phyloP scores from a whole-genome alignment of 2,797 vertebrate species.

The Picus viridis region DNA sequence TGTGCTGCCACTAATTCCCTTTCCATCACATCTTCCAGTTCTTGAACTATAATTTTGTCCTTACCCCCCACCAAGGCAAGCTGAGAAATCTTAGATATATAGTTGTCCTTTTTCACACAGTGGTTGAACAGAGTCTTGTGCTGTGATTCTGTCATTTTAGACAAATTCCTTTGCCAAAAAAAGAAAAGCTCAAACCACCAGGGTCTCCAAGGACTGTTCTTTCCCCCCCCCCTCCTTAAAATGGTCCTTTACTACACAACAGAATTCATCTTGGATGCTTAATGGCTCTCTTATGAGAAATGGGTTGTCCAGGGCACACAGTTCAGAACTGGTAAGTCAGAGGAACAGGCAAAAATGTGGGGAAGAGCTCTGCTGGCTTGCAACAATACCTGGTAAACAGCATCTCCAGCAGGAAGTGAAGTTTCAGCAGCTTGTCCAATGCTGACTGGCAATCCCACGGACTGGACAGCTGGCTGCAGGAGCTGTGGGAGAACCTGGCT shows the following conservation, averaged over 20 bases:
- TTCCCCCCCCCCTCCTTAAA: not conserved
- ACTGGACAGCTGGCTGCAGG: conserved; percentile 82
- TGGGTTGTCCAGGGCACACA: not conserved
- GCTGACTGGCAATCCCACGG: conserved; percentile 87
- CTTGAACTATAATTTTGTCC: not conserved
- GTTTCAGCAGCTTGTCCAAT: conserved; percentile 87
- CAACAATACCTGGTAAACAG: conserved; percentile 89
- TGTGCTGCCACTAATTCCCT: not conserved
- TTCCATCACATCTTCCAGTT: not conserved
- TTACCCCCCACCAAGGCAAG: too few relatives aligned
- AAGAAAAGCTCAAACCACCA: not conserved
- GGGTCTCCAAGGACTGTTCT: not conserved
- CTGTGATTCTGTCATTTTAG: not conserved
- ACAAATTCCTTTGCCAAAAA: not conserved
- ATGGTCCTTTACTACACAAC: not conserved
- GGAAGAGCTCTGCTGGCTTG: conserved; percentile 67
- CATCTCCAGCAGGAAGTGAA: conserved; percentile 86
- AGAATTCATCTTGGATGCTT: not conserved
- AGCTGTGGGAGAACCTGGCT: conserved; percentile 83
- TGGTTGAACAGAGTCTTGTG: not conserved
- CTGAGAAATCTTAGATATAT: not conserved
- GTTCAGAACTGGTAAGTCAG: not conserved
- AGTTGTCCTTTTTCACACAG: not conserved
- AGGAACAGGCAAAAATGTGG: not conserved
- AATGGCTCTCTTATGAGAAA: not conserved